Evolutionary conservation across 2,797 vertebrate genomes (phyloP), one percentile per base, ranked within the genome.

Genomic region (Peromyscus aztecus): DNA sequence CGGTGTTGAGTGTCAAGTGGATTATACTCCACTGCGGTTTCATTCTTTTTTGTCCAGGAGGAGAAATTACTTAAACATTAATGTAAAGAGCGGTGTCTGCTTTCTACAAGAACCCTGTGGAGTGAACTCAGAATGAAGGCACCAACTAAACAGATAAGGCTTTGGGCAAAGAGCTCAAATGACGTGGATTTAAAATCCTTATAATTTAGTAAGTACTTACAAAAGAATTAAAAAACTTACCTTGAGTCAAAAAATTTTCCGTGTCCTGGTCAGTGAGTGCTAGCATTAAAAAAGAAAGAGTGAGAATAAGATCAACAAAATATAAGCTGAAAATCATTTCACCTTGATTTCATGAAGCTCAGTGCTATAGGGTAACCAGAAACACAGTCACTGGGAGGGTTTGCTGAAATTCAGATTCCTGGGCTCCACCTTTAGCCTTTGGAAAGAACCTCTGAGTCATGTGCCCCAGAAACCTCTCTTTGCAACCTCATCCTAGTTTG

Each of bases 211-310:
- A 86, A 96, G 4, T 61, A 57, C 86, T 76, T 94, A 49, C 2
- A 85, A 96, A 96, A 67, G 90, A 94, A 86, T 93, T 94, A 73
- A 6, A 78, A 96, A 88, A 80, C 95, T 98, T 97, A 98, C 98
- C 95, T 83, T 71, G 71, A 94, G 96, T 95, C 49, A 98, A 80
- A 24, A 98, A 46, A 29, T 90, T 1, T 96, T 71, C 92, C 89
- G 94, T 94, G 80, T 84, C 96, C 21, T 96, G 69, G 73, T 40
- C 11, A 81, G 92, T 94, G 63, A 98, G 4, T 82, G 73, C 98
- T 98, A 92, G 43, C 9, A 9, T 87, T 73, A 88, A 85, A 81
- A 87, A 93, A 75, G 88, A 93, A 90, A 95, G 4, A 57, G 8
- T 46, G 46, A 87, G 75, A 97, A 63, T 78, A 76, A 90, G 43